phyloP scores from a whole-genome alignment of 2,888 invertebrate genomes.

The Nephrotoma flavescens region DNA sequence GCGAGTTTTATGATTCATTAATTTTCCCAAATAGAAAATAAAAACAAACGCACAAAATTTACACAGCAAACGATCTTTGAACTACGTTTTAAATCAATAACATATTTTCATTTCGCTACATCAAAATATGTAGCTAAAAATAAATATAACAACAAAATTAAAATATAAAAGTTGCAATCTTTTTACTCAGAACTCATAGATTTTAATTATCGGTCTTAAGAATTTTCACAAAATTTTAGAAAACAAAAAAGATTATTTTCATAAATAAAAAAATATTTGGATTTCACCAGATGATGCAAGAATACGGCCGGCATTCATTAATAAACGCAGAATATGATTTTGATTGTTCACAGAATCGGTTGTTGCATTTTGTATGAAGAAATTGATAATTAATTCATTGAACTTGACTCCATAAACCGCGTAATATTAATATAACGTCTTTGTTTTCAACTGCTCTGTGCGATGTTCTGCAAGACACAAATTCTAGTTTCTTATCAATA shows the following conservation, averaged over 20 bases:
- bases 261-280: neutral
- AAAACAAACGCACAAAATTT: no score
- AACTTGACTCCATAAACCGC: neutral
- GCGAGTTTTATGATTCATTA: no score
- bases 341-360: neutral
- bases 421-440: neutral
- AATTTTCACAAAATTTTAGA: neutral
- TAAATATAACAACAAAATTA: neutral
- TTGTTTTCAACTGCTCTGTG: neutral
- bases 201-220: neutral
- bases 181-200: neutral
- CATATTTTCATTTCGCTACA: no score
- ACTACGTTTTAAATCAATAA: no score
- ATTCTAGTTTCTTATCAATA: neutral
- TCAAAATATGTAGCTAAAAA: no score
- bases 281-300: no score
- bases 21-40: no score
- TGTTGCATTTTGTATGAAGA: neutral
- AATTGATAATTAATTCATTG: neutral
- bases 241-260: neutral
- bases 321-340: neutral
- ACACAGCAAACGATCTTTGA: no score
- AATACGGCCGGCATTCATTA: neutral
- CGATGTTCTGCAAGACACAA: neutral
- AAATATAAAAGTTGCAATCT: neutral